Evolutionary conservation across 2,113 vertebrate genomes (phyloP).

Genomic region (Gnathonemus longibarbis): DNA sequence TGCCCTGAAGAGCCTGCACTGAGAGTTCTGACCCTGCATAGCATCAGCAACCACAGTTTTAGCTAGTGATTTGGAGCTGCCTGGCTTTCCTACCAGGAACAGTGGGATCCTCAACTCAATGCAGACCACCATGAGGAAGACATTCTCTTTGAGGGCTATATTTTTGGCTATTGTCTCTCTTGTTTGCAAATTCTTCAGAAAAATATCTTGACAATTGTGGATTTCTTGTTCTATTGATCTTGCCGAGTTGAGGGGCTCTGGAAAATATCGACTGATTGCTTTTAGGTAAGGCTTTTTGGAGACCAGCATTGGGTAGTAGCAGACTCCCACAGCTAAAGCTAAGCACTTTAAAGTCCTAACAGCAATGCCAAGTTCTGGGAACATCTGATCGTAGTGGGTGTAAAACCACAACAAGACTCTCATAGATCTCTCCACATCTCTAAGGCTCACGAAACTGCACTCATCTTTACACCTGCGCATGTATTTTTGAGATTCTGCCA

Average conservation of each 20-base stretch:
- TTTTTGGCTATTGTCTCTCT: constrained; percentile 60
- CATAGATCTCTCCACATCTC: constrained; percentile 68
- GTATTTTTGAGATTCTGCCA: constrained; percentile 60
- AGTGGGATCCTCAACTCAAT: constrained; percentile 66
- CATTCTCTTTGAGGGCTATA: constrained; percentile 65
- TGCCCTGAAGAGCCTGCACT: constrained; percentile 49
- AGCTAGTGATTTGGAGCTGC: constrained; percentile 71
- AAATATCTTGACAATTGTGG: constrained; percentile 53
- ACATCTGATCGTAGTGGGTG: constrained; percentile 40
- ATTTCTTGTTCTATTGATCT: constrained; percentile 47
- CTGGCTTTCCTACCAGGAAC: constrained; percentile 68
- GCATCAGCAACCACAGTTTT: constrained; percentile 65
- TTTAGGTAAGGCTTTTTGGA: constrained; percentile 49
- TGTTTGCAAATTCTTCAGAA: constrained; percentile 54
- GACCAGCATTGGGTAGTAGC: constrained; percentile 64
- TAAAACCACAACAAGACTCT: constrained; percentile 64
- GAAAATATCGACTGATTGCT: constrained; percentile 46
- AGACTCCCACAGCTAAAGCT: constrained; percentile 60
- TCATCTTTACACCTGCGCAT: constrained; percentile 56
- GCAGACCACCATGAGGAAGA: constrained; percentile 69
- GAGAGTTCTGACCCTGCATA: constrained; percentile 61
- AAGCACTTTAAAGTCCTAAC: constrained; percentile 49
- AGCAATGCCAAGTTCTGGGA: neutral
- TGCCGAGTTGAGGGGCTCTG: constrained; percentile 24
- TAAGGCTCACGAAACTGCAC: constrained; percentile 69